These are phyloP conservation scores for Nibea albiflora DNA, from an alignment of 2,113 vertebrate species.

Conservation along the genomic window DNA sequence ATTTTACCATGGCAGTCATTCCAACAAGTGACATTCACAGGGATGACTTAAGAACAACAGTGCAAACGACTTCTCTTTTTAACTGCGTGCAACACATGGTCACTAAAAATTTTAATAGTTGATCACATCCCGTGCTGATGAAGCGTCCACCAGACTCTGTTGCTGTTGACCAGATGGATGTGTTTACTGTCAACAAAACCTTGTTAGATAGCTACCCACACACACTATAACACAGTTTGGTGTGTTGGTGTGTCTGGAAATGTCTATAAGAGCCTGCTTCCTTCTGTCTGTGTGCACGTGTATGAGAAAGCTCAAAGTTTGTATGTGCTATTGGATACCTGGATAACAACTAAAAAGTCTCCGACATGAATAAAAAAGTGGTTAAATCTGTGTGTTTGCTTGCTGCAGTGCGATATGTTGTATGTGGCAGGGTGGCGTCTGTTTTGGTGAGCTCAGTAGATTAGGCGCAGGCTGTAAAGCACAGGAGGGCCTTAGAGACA, in stretches of 20 bases:
- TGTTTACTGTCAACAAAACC: conserved; percentile 82
- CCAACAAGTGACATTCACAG: conserved; percentile 35
- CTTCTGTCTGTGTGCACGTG: conserved; percentile 3
- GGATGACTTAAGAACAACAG: not conserved
- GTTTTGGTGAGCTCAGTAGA: conserved; percentile 70
- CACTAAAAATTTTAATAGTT: conserved; percentile 5
- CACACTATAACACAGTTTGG: conserved; percentile 52
- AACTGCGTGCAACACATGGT: not conserved
- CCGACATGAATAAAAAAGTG: conserved; percentile 25
- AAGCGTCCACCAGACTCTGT: conserved; percentile 55
- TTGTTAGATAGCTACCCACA: conserved; percentile 76
- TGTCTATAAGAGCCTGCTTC: conserved; percentile 28
- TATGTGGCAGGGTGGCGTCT: conserved; percentile 67
- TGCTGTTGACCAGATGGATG: conserved; percentile 81
- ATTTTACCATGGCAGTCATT: conserved; percentile 29
- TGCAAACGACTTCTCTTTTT: not conserved
- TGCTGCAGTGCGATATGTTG: conserved; percentile 29
- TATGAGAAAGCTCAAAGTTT: conserved; percentile 22
- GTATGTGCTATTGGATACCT: not conserved
- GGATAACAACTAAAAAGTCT: conserved; percentile 1
- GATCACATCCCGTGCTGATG: conserved; percentile 30
- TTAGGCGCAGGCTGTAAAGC: conserved; percentile 67
- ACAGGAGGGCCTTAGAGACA: conserved; percentile 77
- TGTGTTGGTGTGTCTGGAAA: conserved; percentile 46
- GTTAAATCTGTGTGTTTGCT: conserved; percentile 33